Base-by-base conservation (phyloP, 1,140 invertebrate genomes). In the Drosophila nasuta region DNA sequence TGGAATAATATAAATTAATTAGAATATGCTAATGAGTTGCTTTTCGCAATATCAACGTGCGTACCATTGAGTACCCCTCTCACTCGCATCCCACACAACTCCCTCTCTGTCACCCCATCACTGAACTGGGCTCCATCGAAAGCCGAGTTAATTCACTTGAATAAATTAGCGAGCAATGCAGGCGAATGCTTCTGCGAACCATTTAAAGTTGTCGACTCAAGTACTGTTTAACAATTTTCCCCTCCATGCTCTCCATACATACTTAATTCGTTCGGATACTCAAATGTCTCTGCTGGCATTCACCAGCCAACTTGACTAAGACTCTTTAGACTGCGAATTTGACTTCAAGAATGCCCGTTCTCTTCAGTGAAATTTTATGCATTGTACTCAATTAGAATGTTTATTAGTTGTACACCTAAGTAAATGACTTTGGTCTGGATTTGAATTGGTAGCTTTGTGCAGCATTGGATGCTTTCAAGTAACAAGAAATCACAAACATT, bases 1-100 rank as follows among this genome's bases (percentile, higher is more conserved):
- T 89, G 85, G 81, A 89, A 89, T 90, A 89, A 89, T 89, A 89
- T 89, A 89, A 89, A 89, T 89, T 89, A 89, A 89, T 89, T 89
- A 85, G 85, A 89, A 89, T 89, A 89, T 89, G 85, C 75, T 90
- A 89, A 89, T 89, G 81, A 89, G 75, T 60, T 75, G 69, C 74
- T 72, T 77, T 71, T 64, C 67, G 67, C 60, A 64, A 71, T 71
- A 71, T 59, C 35, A 71, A 51, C 68, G 54, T 64, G 51, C 48
- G 49, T 41, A 48, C 35, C 20, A 15, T 17, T 30, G 11, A 8
- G 13, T 45, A 41, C 30, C 11, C 5, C 46, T 38, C 5, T 2
- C 33, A 35, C 25, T 51, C 2, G 2, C 17, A 20, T 7, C 45
- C 5, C 51, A 15, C 10, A 25, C 38, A 10, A 15, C 25, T 3